phyloP scores from a whole-genome alignment of 1,140 invertebrate species.

The Polyergus mexicanus region DNA sequence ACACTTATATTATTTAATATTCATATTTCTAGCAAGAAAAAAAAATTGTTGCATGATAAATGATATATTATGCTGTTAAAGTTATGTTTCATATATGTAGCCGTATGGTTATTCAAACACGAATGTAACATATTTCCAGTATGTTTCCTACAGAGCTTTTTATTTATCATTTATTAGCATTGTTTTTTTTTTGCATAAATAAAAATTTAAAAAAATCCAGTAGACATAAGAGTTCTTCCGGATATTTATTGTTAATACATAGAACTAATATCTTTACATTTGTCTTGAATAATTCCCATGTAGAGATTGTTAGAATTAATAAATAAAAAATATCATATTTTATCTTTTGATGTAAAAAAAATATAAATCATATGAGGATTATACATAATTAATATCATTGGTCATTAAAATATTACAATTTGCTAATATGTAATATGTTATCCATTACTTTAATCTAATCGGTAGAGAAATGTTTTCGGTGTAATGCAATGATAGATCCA shows the following conservation, averaged over 20 bases:
- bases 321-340: slow-evolving; percentile 32
- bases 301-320: neutral
- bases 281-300: slow-evolving; percentile 4
- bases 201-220: neutral
- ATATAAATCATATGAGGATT: slow-evolving; percentile 3
- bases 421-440: neutral
- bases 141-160: slow-evolving; percentile 47
- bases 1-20: slow-evolving; percentile 55
- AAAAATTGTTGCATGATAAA: slow-evolving; percentile 13
- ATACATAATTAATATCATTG: neutral
- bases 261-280: neutral
- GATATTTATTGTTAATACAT: slow-evolving; percentile 32
- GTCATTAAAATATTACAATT: slow-evolving; percentile 1
- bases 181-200: slow-evolving; percentile 21
- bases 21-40: slow-evolving; percentile 14
- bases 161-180: slow-evolving; percentile 33
- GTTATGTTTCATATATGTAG: neutral
- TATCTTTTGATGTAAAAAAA: slow-evolving; percentile 17
- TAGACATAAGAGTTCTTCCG: slow-evolving; percentile 40
- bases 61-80: slow-evolving; percentile 40
- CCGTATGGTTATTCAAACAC: neutral
- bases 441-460: neutral
- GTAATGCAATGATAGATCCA: neutral
- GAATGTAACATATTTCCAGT: slow-evolving; percentile 32
- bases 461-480: slow-evolving; percentile 22